Percentiles rank a stretch among this genome's conserved stretches.
Evolutionary conservation across 2,797 vertebrate species (phyloP).

Genomic region (Myoxocephalus aenaeus): DNA sequence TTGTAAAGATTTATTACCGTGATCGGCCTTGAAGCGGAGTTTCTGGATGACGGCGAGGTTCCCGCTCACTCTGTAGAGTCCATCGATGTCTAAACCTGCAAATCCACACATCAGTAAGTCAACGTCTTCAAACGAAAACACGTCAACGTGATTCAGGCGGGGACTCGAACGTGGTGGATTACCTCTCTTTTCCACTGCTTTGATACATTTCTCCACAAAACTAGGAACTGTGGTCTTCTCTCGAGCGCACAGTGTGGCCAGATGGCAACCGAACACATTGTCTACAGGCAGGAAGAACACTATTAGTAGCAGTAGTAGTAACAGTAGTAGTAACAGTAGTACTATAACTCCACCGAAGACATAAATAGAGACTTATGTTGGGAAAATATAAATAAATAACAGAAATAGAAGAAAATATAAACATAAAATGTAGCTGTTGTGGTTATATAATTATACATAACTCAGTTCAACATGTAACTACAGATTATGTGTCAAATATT

Average conservation of each 20-base stretch:
- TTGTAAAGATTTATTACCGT: constrained; percentile 80
- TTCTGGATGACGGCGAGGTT: constrained; percentile 96
- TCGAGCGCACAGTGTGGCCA: constrained; percentile 86
- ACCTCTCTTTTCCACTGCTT: constrained; percentile 92
- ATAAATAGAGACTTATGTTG: background rate
- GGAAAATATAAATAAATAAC: background rate
- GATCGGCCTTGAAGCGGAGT: constrained; percentile 94
- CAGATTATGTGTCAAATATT: background rate
- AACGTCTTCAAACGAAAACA: background rate
- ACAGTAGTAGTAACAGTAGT: too few species aligned
- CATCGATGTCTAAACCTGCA: constrained; percentile 93
- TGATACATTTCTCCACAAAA: constrained; percentile 92
- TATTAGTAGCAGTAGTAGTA: background rate
- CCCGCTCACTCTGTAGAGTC: constrained; percentile 95
- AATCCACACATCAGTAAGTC: constrained; percentile 16
- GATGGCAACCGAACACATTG: constrained; percentile 92
- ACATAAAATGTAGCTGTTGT: background rate
- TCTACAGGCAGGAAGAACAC: constrained; percentile 78
- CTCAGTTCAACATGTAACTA: background rate
- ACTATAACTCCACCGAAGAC: background rate
- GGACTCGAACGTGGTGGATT: background rate
- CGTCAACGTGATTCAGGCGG: background rate
- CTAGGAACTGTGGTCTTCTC: constrained; percentile 87
- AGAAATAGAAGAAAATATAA: background rate
- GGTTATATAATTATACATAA: background rate